These are phyloP conservation scores for Orthonyx spaldingii DNA, from an alignment of 2,113 vertebrate genomes.

Conservation along the genomic window DNA sequence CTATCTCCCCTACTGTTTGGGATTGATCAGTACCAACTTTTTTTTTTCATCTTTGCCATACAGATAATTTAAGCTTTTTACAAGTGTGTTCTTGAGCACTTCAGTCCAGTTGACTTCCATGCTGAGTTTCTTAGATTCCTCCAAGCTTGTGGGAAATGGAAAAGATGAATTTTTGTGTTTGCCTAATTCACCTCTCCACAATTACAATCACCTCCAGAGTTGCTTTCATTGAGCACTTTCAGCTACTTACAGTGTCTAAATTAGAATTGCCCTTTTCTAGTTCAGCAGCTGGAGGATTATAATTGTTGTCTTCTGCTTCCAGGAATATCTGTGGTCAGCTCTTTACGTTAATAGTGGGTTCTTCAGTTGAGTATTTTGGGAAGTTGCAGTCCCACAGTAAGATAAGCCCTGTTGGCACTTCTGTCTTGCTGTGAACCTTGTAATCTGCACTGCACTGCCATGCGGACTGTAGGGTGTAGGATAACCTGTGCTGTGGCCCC, in stretches of 20 bases:
- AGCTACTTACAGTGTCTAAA: background rate
- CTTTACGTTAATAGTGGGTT: background rate
- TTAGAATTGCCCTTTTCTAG: background rate
- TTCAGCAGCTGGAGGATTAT: constrained; percentile 6
- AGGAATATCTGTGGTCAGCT: constrained; percentile 42
- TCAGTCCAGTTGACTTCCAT: background rate
- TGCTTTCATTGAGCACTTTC: background rate
- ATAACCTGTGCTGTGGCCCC: background rate
- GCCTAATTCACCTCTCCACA: background rate
- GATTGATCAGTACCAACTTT: background rate
- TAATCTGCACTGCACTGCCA: background rate
- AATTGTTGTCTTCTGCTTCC: background rate
- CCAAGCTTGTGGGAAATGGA: background rate
- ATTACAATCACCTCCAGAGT: background rate
- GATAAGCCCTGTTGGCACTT: background rate
- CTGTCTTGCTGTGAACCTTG: background rate
- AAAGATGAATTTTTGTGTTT: background rate
- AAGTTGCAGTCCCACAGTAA: background rate
- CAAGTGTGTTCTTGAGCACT: background rate
- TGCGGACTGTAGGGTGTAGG: background rate
- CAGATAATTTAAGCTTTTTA: background rate
- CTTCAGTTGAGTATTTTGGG: constrained; percentile 7
- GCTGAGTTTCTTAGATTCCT: background rate
- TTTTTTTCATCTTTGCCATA: background rate
- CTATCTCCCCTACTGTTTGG: background rate